Base-by-base conservation (phyloP, 2,888 invertebrate genomes). In the Athalia cordata region DNA sequence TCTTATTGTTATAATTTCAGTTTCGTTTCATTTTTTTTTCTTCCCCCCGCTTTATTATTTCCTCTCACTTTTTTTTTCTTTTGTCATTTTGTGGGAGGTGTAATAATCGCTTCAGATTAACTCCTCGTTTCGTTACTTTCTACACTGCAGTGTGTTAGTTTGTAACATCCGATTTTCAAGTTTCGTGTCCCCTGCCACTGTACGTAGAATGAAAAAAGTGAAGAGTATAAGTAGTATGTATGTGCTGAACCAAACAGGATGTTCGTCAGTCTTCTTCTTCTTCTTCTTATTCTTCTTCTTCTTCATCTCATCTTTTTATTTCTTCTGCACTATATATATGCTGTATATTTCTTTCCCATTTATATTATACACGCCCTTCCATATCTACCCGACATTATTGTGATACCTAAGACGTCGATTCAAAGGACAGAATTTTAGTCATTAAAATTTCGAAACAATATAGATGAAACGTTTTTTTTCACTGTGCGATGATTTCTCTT, bases 41-140 rank as follows among this genome's bases (percentile, higher is more conserved):
- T n/a, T n/a, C n/a, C n/a, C 67, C 50, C 67, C 57, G 62, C 65
- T 64, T 75, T 76, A 77, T 79, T 67, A 80, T 79, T 74, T 79
- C 77, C 62, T 78, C 47, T 47, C 47, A n/a, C 45, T 47, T n/a
- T 47, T 43, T 3, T 4, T 55, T 55, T 4, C 55, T 55, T 55
- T 3, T 4, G 7, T 15, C 15, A n/a, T 52, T n/a, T 68, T 5
- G 29, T 8, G 7, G 52, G 68, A 11, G 11, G 29, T 7, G 43
- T 50, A 68, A 11, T 59, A 47, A 57, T 72, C 72, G 59, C n/a
- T n/a, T 59, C 57, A 7, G 59, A 72, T 72, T 72, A 72, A 59
- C 72, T 57, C 7, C 8, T 59, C 57, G 13, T 15, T 72, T 11
- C 47, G 43, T 68, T n/a, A 6, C 55, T 52, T 52, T 29, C 6